Evolutionary conservation across 2,797 vertebrate species (phyloP).

Genomic region (Odontamblyopus rebecca): DNA sequence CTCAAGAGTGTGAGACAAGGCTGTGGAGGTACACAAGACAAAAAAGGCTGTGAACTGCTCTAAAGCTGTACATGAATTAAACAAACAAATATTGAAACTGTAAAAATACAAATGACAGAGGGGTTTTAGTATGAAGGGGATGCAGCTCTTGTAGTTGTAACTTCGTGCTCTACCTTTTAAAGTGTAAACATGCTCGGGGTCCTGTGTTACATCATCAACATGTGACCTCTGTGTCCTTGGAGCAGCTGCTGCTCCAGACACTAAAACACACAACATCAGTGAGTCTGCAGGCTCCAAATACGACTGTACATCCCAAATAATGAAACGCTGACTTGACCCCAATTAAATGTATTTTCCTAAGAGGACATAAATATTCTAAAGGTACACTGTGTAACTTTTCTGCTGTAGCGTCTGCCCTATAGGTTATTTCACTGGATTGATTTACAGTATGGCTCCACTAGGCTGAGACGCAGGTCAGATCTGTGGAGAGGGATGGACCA

Average conservation of each 20-base stretch:
- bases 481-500: no score
- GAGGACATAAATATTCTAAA: neutral
- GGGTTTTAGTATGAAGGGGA: no score
- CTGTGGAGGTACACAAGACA: no score
- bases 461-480: no score
- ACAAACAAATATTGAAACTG: no score
- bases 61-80: no score
- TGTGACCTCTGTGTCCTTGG: slow-evolving; percentile 5
- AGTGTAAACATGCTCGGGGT: neutral
- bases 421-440: neutral
- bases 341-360: no score
- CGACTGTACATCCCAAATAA: no score
- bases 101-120: no score
- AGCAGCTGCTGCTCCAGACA: slow-evolving; percentile 3
- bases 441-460: no score
- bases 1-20: no score
- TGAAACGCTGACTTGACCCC: neutral
- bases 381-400: neutral
- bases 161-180: neutral
- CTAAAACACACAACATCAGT: neutral
- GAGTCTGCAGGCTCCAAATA: neutral
- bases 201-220: neutral
- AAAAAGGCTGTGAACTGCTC: no score
- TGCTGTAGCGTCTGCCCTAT: neutral
- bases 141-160: neutral